Evolutionary conservation across 2,888 invertebrate species (phyloP).

Genomic region (Melanargia galathea): DNA sequence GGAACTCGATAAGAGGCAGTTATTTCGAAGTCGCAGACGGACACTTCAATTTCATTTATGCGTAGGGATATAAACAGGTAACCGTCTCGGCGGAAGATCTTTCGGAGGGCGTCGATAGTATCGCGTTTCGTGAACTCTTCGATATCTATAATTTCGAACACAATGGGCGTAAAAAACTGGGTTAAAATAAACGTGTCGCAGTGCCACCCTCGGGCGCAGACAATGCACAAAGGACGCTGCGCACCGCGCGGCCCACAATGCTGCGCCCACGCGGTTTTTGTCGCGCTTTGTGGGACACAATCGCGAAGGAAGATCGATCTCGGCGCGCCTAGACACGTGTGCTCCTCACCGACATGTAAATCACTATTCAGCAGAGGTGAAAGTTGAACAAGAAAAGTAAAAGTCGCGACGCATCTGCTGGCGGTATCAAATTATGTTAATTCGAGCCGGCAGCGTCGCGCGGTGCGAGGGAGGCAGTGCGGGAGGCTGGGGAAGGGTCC

Average conservation of each 20-base stretch:
- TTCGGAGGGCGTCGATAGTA: slow-evolving; percentile 68
- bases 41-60: too few relatives aligned
- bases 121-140: slow-evolving; percentile 77
- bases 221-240: slow-evolving; percentile 75
- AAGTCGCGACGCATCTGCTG: slow-evolving; percentile 71
- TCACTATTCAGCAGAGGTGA: slow-evolving; percentile 72
- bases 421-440: slow-evolving; percentile 69
- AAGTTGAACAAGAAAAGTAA: slow-evolving; percentile 79
- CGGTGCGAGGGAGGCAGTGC: slow-evolving; percentile 55
- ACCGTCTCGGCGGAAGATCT: slow-evolving; percentile 41
- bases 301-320: slow-evolving; percentile 66
- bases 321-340: slow-evolving; percentile 55
- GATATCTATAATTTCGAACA: slow-evolving; percentile 80
- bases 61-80: too few relatives aligned
- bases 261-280: slow-evolving; percentile 67
- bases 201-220: slow-evolving; percentile 76
- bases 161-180: slow-evolving; percentile 79
- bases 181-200: slow-evolving; percentile 81
- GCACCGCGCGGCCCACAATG: slow-evolving; percentile 66
- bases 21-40: too few relatives aligned
- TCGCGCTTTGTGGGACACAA: slow-evolving; percentile 58
- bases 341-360: slow-evolving; percentile 65
- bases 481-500: slow-evolving; percentile 47
- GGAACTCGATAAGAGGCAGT: too few relatives aligned
- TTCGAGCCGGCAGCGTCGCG: slow-evolving; percentile 46